phyloP scores from a whole-genome alignment of 2,797 vertebrate genomes.

The Psittacula echo region DNA sequence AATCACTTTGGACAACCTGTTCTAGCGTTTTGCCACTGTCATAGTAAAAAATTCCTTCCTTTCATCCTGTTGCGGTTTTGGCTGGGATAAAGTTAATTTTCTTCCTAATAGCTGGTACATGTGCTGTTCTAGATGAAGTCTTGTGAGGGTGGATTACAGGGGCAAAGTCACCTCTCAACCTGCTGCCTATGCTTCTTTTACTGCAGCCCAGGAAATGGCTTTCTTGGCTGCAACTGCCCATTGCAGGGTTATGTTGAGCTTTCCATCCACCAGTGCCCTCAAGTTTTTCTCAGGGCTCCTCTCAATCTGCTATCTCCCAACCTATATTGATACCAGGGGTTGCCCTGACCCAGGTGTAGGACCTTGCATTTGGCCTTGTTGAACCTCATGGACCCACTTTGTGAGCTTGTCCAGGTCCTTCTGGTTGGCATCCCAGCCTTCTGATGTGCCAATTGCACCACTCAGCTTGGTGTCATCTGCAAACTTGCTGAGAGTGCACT shows the following conservation, averaged over 20 bases:
- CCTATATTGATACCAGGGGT: neutral
- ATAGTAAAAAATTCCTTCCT: neutral
- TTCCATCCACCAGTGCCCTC: neutral
- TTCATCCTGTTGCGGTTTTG: neutral
- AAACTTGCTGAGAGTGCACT: neutral
- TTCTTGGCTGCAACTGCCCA: neutral
- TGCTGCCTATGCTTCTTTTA: accelerated
- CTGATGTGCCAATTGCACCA: neutral
- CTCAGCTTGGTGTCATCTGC: neutral
- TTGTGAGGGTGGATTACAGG: neutral
- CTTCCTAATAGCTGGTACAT: neutral
- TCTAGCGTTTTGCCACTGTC: neutral
- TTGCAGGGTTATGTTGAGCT: accelerated
- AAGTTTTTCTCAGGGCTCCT: neutral
- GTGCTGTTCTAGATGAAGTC: neutral
- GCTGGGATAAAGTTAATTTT: neutral
- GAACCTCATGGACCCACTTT: neutral
- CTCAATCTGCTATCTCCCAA: neutral
- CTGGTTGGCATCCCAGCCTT: neutral
- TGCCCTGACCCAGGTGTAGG: neutral
- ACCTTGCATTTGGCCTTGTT: neutral
- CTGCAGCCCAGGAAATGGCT: neutral
- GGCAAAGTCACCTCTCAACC: neutral
- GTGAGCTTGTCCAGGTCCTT: neutral
- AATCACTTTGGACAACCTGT: neutral